A percentile compares a stretch with the other conserved stretches of the same genome.
Conservation (phyloP, 2,113 vertebrate genomes). For the Crotalus viridis region DNA sequence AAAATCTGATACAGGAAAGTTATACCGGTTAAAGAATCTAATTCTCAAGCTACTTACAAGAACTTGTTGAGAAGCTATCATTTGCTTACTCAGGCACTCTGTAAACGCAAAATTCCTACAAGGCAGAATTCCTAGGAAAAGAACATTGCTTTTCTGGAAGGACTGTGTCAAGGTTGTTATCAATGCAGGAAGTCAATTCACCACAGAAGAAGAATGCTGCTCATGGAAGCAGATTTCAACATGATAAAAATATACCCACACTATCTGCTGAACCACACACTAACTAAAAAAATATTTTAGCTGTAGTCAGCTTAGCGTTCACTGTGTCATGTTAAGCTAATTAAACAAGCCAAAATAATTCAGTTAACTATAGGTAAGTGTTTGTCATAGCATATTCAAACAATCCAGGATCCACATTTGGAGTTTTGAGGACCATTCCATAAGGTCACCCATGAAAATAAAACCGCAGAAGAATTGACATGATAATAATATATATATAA, state of each 20-base stretch:
- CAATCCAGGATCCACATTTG: background rate
- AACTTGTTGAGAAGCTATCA: background rate
- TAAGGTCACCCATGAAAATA: background rate
- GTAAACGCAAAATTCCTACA: background rate
- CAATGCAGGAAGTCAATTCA: background rate
- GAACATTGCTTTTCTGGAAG: background rate
- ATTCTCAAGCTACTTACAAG: background rate
- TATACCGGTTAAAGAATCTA: constrained; percentile 35
- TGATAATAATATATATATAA: background rate
- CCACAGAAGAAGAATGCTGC: too few relatives aligned
- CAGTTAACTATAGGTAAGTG: background rate
- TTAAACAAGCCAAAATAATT: background rate
- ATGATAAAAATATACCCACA: background rate
- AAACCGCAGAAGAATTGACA: background rate
- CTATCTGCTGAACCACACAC: background rate
- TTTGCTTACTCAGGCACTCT: background rate
- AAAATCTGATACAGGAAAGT: constrained; percentile 33
- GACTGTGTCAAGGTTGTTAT: background rate
- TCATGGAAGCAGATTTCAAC: background rate
- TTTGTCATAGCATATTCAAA: background rate
- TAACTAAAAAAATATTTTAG: background rate
- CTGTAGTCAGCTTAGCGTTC: background rate
- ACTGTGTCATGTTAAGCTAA: background rate
- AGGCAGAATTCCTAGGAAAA: background rate
- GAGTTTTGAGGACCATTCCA: background rate